Conservation (phyloP, 2,113 vertebrate genomes). For the Sciurus niger region DNA sequence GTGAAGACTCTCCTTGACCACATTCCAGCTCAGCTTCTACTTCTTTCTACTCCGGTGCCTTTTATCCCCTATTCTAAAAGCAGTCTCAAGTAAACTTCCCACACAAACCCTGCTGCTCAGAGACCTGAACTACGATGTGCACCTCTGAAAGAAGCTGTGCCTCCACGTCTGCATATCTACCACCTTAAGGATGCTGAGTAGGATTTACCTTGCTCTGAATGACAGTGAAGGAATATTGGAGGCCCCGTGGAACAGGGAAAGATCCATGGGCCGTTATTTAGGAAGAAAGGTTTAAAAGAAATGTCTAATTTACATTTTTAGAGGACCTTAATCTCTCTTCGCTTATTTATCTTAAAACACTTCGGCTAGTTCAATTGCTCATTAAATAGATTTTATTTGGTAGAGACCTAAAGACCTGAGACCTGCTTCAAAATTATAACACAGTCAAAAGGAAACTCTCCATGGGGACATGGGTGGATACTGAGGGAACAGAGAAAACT, state of each 20-base stretch:
- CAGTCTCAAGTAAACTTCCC: background rate
- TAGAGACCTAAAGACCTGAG: background rate
- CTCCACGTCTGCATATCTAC: background rate
- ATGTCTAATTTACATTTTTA: conserved; percentile 39
- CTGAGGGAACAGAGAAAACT: background rate
- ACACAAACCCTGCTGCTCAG: background rate
- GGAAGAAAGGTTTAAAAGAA: conserved; percentile 24
- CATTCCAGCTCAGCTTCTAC: background rate
- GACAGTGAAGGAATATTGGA: background rate
- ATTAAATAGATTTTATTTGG: background rate
- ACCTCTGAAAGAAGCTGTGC: background rate
- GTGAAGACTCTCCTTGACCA: background rate
- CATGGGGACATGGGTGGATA: too few relatives aligned
- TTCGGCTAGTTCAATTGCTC: background rate
- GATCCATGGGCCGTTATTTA: background rate
- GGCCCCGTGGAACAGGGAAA: background rate
- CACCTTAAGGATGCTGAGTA: background rate
- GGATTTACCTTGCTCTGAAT: background rate
- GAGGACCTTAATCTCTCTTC: background rate
- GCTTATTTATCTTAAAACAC: background rate
- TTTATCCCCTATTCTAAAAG: background rate
- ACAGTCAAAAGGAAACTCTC: background rate
- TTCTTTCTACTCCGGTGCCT: background rate
- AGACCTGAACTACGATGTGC: background rate
- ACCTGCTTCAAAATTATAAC: background rate